phyloP scores from a whole-genome alignment of 2,797 vertebrate genomes.

The Chaunax sp. region DNA sequence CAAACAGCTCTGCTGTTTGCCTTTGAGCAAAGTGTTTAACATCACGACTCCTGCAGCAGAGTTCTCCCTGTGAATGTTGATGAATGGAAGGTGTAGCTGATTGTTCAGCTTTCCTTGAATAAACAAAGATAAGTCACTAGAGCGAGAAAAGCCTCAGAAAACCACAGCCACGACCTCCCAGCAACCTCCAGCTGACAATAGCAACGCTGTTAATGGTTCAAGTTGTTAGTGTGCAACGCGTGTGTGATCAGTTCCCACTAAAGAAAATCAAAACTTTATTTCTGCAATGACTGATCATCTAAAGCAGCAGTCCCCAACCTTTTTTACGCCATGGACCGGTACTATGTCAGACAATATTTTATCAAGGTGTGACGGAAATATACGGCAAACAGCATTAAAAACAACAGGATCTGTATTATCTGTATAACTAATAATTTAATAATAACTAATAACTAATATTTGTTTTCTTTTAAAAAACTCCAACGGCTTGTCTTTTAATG shows the following conservation, averaged over 20 bases:
- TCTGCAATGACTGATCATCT: too few species aligned
- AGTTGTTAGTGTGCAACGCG: not conserved
- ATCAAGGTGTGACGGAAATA: too few species aligned
- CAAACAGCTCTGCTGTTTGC: not conserved
- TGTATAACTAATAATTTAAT: too few species aligned
- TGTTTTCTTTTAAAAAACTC: too few species aligned
- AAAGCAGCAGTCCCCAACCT: too few species aligned
- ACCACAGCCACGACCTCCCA: not conserved
- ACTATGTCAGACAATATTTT: too few species aligned
- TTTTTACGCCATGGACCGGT: too few species aligned
- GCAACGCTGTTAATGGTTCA: constrained; percentile 47
- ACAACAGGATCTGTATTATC: too few species aligned
- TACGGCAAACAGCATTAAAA: too few species aligned
- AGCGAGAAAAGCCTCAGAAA: not conserved
- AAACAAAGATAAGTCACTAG: constrained; percentile 47
- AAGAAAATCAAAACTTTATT: constrained; percentile 18
- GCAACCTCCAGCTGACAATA: constrained; percentile 30
- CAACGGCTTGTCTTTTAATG: too few species aligned
- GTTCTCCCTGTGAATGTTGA: not conserved
- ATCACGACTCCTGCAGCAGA: too few species aligned
- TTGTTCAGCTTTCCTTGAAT: constrained; percentile 13
- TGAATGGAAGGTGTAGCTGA: constrained; percentile 37
- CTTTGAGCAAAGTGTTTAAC: not conserved
- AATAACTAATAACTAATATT: too few species aligned
- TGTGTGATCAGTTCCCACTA: constrained; percentile 11